Conservation (phyloP, 2,113 vertebrate genomes). For the Syrrhaptes paradoxus region DNA sequence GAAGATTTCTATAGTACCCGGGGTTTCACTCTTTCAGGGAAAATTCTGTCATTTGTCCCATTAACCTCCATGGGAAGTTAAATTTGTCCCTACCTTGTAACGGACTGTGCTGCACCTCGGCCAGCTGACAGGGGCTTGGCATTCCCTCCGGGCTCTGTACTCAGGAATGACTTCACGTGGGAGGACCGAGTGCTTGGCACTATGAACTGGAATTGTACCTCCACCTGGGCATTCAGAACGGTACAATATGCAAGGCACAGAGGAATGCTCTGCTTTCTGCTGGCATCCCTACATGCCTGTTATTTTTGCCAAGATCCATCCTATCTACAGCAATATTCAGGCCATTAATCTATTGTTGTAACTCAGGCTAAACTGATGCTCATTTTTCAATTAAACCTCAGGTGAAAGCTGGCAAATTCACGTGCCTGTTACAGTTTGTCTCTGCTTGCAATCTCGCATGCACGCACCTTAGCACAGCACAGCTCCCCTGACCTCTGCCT, state of each 20-base stretch:
- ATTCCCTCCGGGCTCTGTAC: not conserved
- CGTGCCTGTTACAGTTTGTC: not conserved
- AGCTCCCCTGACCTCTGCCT: conserved; percentile 1
- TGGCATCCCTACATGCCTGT: not conserved
- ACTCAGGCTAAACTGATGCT: not conserved
- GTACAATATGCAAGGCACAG: not conserved
- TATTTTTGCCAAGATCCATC: not conserved
- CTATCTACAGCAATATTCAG: not conserved
- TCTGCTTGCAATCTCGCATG: not conserved
- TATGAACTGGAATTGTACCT: not conserved
- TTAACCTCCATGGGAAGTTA: not conserved
- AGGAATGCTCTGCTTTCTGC: not conserved
- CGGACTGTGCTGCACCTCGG: fast-evolving
- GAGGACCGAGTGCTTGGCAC: not conserved
- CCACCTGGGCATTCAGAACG: not conserved
- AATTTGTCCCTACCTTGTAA: not conserved
- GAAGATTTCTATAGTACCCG: not conserved
- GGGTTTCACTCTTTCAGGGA: not conserved
- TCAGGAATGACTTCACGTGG: not conserved
- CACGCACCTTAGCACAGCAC: not conserved
- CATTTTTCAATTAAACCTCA: conserved; percentile 38
- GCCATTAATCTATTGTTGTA: conserved; percentile 6
- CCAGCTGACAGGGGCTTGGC: not conserved
- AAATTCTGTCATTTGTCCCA: not conserved
- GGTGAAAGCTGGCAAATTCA: not conserved